Base-by-base conservation (phyloP, 1,140 invertebrate genomes). In the Drosophila yakuba region DNA sequence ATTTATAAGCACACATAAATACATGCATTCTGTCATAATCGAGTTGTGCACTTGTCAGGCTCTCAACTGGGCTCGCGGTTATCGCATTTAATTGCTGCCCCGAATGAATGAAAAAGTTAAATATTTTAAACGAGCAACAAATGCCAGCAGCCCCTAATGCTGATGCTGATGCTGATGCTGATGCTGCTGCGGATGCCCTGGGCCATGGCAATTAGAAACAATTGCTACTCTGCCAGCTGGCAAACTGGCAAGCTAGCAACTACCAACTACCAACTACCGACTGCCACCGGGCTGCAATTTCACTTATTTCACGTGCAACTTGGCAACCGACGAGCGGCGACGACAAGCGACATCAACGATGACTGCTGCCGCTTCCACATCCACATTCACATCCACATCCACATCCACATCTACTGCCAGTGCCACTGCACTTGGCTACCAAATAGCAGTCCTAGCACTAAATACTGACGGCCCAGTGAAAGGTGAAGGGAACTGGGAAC, bases 161-260 rank as follows among this genome's bases (percentile, higher is more conserved):
- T 14, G 58, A 51, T 57, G 35, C 36, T n/a, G 38, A 3, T 32
- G 32, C 8, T 32, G 32, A 20, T 11, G 58, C 54, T 73, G 35
- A 59, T 60, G 75, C 62, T 69, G 63, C n/a, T 32, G 32, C 32
- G 8, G 56, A 41, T 4, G 15, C 43, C 43, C 43, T 10, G 36
- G 75, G 83, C 76, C 73, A 78, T 78, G 73, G 83, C 83, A 84
- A 88, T 88, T 88, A 89, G 83, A 78, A 89, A 80, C 83, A 89
- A 89, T 89, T 89, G 84, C 83, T 83, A 83, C 84, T 80, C 57
- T 39, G 32, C 57, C 50, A 52, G 58, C 78, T 64, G 55, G 79
- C 64, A 62, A 69, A 45, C 67, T 38, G 54, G 47, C 45, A 36
- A 68, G 25, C 77, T 67, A 64, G 44, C 60, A 66, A 72, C 54